A percentile compares a stretch with the other conserved stretches of the same genome.
These are phyloP conservation scores for Musca domestica DNA, from an alignment of 1,140 invertebrate species.

Conservation along the genomic window DNA sequence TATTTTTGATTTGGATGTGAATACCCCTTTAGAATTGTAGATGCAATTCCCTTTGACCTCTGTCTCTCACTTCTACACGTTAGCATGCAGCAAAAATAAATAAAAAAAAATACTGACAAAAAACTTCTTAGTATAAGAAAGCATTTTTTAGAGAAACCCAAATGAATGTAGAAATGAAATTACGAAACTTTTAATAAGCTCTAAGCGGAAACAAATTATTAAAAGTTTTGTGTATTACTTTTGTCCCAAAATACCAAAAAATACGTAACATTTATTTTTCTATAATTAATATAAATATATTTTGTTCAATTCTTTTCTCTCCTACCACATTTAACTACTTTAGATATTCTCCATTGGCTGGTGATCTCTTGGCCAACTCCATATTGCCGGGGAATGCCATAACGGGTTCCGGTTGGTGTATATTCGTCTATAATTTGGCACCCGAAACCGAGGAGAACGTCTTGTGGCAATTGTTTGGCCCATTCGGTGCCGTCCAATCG, in stretches of 20 bases:
- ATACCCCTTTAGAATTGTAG: no score
- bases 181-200: neutral
- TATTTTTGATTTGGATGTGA: no score
- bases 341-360: slow-evolving; percentile 70
- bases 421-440: slow-evolving; percentile 91
- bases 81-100: slow-evolving; percentile 15
- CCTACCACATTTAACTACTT: neutral
- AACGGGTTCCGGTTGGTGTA: slow-evolving; percentile 80
- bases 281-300: slow-evolving; percentile 11
- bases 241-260: neutral
- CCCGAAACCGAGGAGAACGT: slow-evolving; percentile 89
- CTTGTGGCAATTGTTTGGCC: slow-evolving; percentile 89
- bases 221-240: neutral
- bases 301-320: slow-evolving; percentile 10
- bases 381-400: slow-evolving; percentile 74
- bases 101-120: neutral
- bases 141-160: neutral
- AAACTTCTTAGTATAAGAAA: neutral
- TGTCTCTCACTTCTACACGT: neutral
- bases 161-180: neutral
- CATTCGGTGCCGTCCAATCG: slow-evolving; percentile 87
- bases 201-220: neutral
- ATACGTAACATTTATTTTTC: neutral
- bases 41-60: neutral
- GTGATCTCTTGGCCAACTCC: slow-evolving; percentile 63